Base-by-base conservation (phyloP, 2,113 vertebrate species). In the Mesocricetus auratus region DNA sequence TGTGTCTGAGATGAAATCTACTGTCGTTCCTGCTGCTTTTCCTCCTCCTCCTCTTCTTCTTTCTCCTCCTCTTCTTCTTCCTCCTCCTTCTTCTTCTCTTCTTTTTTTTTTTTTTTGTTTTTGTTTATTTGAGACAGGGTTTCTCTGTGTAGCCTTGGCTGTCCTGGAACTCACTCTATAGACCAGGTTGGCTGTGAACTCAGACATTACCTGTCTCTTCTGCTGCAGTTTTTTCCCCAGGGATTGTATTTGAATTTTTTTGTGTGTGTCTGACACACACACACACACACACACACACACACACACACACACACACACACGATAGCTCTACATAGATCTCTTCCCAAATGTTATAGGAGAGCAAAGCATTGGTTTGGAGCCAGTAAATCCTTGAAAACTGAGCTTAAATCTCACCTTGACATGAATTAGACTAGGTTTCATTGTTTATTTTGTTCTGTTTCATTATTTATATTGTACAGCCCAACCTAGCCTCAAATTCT, bases 161-260 rank as follows among this genome's bases (percentile, higher is more conserved):
- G 13, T 68, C 66, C 66, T 68, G 64, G 64, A 68, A 31, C 31
- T 68, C 29, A 68, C 29, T 68, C 64, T n/a, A 15, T 69, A 69
- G 12, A 36, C 68, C 16, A 69, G 68, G 7, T 16, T n/a, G 68
- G 33, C 68, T n/a, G 68, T 13, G 15, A 69, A 69, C 33, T 69
- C 15, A 60, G 58, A 69, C 15, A 69, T 69, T 3, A 22, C 68
- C 68, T 69, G 36, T 29, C 33, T 71, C 16, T 69, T 39, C 89
- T 95, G 21, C 42, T 86, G 3, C 45, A 90, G 47, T 91, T 53
- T 78, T 42, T 71, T 7, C 6, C 4, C 11, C 4, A 83, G 24
- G 56, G 66, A 86, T 95, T 96, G 92, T 64, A 94, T 66, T 92
- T 86, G 82, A 95, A 66, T n/a, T 39, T 92, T 56, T 21, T 12